Evolutionary conservation across 2,797 vertebrate species (phyloP), one percentile per base, ranked within the genome.

Genomic region (Macrochelys suwanniensis): DNA sequence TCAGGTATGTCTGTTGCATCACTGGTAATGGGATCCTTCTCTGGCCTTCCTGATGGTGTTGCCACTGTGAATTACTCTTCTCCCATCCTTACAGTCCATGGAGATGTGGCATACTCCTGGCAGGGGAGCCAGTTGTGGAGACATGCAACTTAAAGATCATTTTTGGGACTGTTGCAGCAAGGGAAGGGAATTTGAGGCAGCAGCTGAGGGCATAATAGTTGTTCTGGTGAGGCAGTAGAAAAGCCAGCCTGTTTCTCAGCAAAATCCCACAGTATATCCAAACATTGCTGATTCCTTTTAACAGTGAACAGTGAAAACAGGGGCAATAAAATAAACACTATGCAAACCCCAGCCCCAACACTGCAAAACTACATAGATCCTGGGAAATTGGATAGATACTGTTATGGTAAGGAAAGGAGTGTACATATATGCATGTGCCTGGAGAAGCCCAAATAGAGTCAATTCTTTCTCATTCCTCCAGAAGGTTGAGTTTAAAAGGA

Each of bases 371-470:
- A 8, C 16, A 17, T n/a, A n/a, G 31, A n/a, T 65, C 59, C 59
- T 65, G 31, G 95, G 89, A 82, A 94, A 87, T 85, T 37, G 59
- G 81, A 51, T 89, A 93, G 93, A 88, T 94, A 88, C 53, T 53
- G 68, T 50, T 56, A 85, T 84, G 85, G 83, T n/a, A 16, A 16
- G 31, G 59, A 65, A 65, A 65, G 59, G 59, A 4, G 31, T 15
- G 2, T 33, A 17, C 13, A 33, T 85, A 79, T 3, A 28, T 26
- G 59, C 45, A 26, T 11, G 92, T 68, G 83, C 11, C 5, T 11
- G 56, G 26, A 5, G 57, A 59, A 95, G 88, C 93, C 88, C 61
- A 59, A 51, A 81, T 61, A 0, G 1, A 45, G 76, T 93, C 76
- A 25, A 77, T 94, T 95, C 88, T 33, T n/a, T 68, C 79, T 81